These are phyloP conservation scores for Notiomystis cincta DNA, from an alignment of 2,113 vertebrate genomes.

Conservation along the genomic window DNA sequence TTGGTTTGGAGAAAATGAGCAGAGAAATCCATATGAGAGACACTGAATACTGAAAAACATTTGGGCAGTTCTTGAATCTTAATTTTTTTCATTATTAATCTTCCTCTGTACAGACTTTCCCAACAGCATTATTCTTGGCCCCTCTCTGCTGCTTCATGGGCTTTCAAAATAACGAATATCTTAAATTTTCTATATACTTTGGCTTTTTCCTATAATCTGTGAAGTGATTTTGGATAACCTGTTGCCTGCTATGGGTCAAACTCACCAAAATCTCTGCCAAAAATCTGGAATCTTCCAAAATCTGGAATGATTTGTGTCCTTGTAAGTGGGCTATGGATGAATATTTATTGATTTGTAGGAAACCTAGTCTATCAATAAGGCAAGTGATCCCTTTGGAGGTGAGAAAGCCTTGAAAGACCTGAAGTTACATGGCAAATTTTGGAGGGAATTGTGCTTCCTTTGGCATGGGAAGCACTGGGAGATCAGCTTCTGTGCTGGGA, in stretches of 20 bases:
- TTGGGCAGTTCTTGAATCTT: fast-evolving
- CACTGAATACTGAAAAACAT: not conserved
- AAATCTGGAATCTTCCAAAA: too few species aligned
- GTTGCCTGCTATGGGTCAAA: not conserved
- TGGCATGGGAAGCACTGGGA: not conserved
- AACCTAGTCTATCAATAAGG: not conserved
- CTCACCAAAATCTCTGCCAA: not conserved
- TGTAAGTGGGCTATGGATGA: not conserved
- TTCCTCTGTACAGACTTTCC: not conserved
- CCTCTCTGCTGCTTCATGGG: not conserved
- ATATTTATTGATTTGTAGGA: not conserved
- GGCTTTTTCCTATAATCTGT: not conserved
- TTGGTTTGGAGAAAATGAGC: not conserved
- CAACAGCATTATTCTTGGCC: not conserved
- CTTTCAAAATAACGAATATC: not conserved
- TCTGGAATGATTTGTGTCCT: not conserved
- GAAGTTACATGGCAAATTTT: not conserved
- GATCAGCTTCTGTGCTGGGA: not conserved
- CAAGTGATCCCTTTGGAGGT: not conserved
- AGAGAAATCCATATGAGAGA: not conserved
- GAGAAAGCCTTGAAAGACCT: not conserved
- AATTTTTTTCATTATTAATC: not conserved
- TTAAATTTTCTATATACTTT: not conserved
- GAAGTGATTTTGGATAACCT: not conserved
- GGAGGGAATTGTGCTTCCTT: not conserved